Evolutionary conservation across 2,888 invertebrate species (phyloP).

Genomic region (Uloborus plumipes): DNA sequence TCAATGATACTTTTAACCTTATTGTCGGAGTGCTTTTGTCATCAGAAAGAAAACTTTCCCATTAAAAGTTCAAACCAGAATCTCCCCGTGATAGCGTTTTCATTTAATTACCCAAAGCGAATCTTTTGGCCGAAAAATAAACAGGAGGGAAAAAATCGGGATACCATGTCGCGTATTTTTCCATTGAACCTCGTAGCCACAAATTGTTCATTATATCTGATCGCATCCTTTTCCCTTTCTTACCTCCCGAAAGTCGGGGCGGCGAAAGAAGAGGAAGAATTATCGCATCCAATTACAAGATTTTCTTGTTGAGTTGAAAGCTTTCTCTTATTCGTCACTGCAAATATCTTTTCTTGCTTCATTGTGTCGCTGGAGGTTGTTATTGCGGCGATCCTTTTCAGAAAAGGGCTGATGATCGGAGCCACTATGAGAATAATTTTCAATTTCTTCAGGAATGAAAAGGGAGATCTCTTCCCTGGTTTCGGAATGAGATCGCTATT

Average conservation of each 20-base stretch:
- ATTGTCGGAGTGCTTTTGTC: no score
- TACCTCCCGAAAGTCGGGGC: slow-evolving; percentile 10
- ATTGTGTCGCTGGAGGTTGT: background rate
- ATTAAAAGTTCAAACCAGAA: no score
- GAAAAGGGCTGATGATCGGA: background rate
- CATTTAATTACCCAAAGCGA: no score
- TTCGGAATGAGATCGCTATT: no score
- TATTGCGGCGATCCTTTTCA: slow-evolving; percentile 9
- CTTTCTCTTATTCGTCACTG: slow-evolving; percentile 27
- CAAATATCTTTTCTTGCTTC: slow-evolving; percentile 18
- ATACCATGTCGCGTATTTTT: slow-evolving; percentile 24
- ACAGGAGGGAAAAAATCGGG: no score
- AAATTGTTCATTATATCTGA: slow-evolving; percentile 56
- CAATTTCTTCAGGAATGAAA: no score
- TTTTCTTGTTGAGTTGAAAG: slow-evolving; percentile 53
- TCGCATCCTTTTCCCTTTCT: slow-evolving; percentile 28
- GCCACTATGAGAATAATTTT: background rate
- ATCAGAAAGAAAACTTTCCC: no score
- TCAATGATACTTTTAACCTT: no score
- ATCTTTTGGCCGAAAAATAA: no score
- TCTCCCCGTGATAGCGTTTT: no score
- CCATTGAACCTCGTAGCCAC: slow-evolving; percentile 44
- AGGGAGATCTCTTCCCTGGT: no score
- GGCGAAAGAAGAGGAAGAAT: slow-evolving; percentile 24
- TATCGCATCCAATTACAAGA: slow-evolving; percentile 58